Percentiles rank a stretch among this genome's conserved stretches.
These are phyloP conservation scores for Agapetus fuscipes DNA, from an alignment of 2,888 invertebrate species.

Conservation along the genomic window DNA sequence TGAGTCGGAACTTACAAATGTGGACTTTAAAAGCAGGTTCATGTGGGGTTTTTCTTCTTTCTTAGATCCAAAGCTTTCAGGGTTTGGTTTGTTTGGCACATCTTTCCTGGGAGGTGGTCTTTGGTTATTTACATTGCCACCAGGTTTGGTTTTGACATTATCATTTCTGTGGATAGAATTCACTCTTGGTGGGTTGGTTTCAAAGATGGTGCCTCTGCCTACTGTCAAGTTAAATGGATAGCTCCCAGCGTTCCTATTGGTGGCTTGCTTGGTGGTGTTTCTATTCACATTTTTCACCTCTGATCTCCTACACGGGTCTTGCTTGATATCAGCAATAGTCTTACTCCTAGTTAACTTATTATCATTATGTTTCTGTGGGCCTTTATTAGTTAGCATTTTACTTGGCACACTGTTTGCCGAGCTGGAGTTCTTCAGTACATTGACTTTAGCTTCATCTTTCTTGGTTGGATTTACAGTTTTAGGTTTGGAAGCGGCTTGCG, in stretches of 20 bases:
- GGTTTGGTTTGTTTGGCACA: slow-evolving; percentile 4
- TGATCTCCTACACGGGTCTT: slow-evolving; percentile 22
- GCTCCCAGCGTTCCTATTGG: slow-evolving; percentile 33
- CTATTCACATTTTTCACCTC: slow-evolving; percentile 25
- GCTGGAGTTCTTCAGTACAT: slow-evolving; percentile 21
- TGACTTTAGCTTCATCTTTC: slow-evolving; percentile 12
- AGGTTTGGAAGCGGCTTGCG: slow-evolving; percentile 44
- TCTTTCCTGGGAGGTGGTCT: slow-evolving; percentile 14
- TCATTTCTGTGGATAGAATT: slow-evolving; percentile 25
- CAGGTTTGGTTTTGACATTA: slow-evolving; percentile 8
- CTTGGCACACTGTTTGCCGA: slow-evolving; percentile 30
- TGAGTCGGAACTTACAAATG: slow-evolving; percentile 26
- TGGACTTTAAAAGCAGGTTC: slow-evolving; percentile 9
- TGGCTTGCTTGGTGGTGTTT: slow-evolving; percentile 28
- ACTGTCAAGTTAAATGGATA: slow-evolving; percentile 45
- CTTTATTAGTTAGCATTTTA: slow-evolving; percentile 28
- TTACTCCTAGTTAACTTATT: slow-evolving; percentile 40
- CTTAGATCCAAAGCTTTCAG: too few species aligned
- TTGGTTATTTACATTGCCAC: neutral
- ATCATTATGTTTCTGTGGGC: slow-evolving; percentile 34
- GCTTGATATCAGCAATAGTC: slow-evolving; percentile 39
- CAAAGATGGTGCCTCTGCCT: slow-evolving; percentile 39
- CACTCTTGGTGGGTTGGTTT: slow-evolving; percentile 28
- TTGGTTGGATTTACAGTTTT: slow-evolving; percentile 24
- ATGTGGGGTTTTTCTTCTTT: neutral